phyloP scores from a whole-genome alignment of 2,888 invertebrate species.

The Diaphora mendica region DNA sequence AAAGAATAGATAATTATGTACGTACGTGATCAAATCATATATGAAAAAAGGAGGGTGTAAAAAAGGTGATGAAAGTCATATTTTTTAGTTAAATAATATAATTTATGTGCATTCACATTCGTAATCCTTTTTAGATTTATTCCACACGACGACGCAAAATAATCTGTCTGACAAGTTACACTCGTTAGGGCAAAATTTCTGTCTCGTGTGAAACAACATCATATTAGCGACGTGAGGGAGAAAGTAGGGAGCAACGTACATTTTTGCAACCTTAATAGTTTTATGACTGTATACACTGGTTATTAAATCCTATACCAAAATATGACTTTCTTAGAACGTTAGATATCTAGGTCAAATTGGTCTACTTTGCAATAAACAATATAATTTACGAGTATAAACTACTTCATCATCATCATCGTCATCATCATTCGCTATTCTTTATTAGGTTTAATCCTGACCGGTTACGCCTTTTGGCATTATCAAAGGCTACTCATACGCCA shows the following conservation, averaged over 20 bases:
- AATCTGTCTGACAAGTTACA: background rate
- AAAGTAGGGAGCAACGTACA: background rate
- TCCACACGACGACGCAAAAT: background rate
- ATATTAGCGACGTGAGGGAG: background rate
- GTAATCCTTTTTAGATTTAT: background rate
- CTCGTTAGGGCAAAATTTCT: background rate
- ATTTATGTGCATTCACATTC: background rate
- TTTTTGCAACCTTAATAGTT: no score
- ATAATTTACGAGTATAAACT: no score
- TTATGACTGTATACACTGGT: no score
- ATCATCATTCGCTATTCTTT: no score
- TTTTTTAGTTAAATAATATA: background rate
- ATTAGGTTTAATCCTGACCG: no score
- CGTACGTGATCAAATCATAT: background rate
- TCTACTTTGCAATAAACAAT: no score
- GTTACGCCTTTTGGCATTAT: no score
- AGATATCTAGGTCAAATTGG: no score
- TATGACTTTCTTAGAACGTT: no score
- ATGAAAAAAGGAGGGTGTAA: background rate
- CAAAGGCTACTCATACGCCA: no score
- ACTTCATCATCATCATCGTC: no score
- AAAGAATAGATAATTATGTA: background rate
- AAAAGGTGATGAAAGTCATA: background rate
- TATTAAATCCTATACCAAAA: no score
- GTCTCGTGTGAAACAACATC: background rate